Evolutionary conservation across 2,888 invertebrate genomes (phyloP), one percentile per base, ranked within the genome.

Genomic region (Baronia brevicornis): DNA sequence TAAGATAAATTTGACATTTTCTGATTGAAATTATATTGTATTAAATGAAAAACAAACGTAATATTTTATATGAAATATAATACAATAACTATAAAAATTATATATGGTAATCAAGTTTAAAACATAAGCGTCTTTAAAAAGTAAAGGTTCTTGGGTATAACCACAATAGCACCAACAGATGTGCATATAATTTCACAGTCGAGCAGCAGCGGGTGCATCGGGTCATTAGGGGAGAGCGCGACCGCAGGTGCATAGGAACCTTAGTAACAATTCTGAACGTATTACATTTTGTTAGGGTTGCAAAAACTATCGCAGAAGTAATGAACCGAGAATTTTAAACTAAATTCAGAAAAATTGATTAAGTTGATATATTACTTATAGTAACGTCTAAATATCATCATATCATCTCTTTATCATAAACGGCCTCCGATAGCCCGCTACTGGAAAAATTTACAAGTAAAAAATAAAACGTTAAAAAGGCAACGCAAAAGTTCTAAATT

Each of bases 171-270:
- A 13, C 50, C 40, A 53, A 60, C 72, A 75, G 73, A 73, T 77
- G 75, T 61, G 62, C 61, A 71, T n/a, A n/a, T 78, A 72, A 78
- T 80, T 82, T 80, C 62, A 75, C 72, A 71, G 78, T 66, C 54
- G 65, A 75, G 52, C 61, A 72, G 39, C 33, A 33, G 34, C 33
- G 31, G 36, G 30, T 62, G 55, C 64, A 59, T 56, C 51, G 51
- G 68, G 70, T 72, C 68, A 72, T 71, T 73, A 69, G 62, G 66
- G 54, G 60, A 68, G 69, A 41, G 59, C 54, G 65, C 65, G 66
- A 56, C 67, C 59, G 66, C 80, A 79, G 80, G 79, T 80, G 80
- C 59, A 63, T 43, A 47, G 33, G 28, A 28, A 29, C 23, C 22
- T 14, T 33, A 12, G 43, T 43, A 45, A 43, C 35, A 28, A 38